phyloP scores from a whole-genome alignment of 2,797 vertebrate genomes.

The Chaenodraco wilsoni region DNA sequence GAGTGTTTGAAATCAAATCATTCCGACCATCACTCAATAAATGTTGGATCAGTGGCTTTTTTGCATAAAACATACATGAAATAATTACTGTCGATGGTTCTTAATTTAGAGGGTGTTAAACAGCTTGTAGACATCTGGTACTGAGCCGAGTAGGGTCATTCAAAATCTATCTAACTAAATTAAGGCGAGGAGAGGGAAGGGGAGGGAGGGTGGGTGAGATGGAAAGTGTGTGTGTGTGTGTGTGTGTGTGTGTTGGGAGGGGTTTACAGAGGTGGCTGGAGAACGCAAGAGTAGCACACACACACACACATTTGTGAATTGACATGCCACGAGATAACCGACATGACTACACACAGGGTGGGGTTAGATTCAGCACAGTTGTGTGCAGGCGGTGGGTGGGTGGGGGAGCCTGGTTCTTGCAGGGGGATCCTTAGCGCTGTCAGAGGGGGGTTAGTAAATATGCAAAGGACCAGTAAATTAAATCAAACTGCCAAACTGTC shows the following conservation, averaged over 20 bases:
- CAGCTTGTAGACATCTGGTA: conserved; percentile 99
- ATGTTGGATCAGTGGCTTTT: conserved; percentile 90
- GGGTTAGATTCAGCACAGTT: conserved; percentile 41
- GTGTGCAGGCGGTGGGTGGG: conserved; percentile 58
- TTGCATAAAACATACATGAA: conserved; percentile 96
- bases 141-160: conserved; percentile 96
- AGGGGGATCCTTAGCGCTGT: conserved; percentile 93
- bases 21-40: conserved; percentile 90
- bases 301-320: conserved; percentile 87
- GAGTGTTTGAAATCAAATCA: conserved; percentile 80
- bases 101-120: conserved; percentile 99
- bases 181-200: conserved; percentile 79
- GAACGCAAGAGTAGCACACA: conserved; percentile 83
- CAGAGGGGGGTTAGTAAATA: conserved; percentile 90
- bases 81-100: conserved; percentile 97
- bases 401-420: conserved; percentile 76
- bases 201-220: conserved; percentile 43
- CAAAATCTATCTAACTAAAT: conserved; percentile 99
- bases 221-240: conserved; percentile 31
- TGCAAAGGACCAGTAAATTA: conserved; percentile 99
- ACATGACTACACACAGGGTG: conserved; percentile 87
- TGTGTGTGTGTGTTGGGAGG: conserved; percentile 38
- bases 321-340: conserved; percentile 93
- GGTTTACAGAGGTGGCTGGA: conserved; percentile 40
- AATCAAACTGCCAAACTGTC: conserved; percentile 99